Conservation (phyloP, 2,888 invertebrate genomes). For the Meta bourneti region DNA sequence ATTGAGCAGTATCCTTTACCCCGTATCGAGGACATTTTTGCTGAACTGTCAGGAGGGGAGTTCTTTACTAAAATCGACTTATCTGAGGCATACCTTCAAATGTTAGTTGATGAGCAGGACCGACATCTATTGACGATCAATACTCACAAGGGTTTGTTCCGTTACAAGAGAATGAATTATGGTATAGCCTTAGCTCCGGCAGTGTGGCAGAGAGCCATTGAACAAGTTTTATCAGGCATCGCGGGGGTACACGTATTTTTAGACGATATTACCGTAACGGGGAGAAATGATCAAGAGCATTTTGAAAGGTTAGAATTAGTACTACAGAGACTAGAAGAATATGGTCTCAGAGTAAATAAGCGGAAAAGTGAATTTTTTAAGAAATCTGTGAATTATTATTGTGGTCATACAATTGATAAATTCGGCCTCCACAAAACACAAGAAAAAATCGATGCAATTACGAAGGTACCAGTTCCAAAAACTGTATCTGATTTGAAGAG, state of each 20-base stretch:
- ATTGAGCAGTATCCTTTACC: conserved; percentile 79
- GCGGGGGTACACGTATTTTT: too few species aligned
- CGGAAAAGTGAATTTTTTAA: too few species aligned
- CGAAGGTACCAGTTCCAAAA: conserved; percentile 56
- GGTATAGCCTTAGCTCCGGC: conserved; percentile 80
- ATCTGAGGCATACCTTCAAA: conserved; percentile 80
- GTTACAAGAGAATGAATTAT: conserved; percentile 79
- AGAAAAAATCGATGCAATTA: conserved; percentile 58
- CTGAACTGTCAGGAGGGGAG: conserved; percentile 77
- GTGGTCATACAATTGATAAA: conserved; percentile 54
- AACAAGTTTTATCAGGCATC: too few species aligned
- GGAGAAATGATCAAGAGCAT: too few species aligned
- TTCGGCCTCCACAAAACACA: conserved; percentile 43
- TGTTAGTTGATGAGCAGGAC: conserved; percentile 79
- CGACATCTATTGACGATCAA: conserved; percentile 78
- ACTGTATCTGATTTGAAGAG: conserved; percentile 55
- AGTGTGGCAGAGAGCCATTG: too few species aligned
- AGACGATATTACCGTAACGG: too few species aligned
- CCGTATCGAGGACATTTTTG: conserved; percentile 79
- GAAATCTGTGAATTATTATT: too few species aligned
- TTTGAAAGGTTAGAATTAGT: too few species aligned
- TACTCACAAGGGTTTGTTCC: conserved; percentile 78
- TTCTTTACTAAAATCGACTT: conserved; percentile 63
- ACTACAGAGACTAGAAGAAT: too few species aligned
- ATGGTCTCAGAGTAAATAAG: too few species aligned